Percentiles rank a stretch among this genome's conserved stretches.
Conservation (phyloP, 2,888 invertebrate species). For the Chloroclystis v-ata region DNA sequence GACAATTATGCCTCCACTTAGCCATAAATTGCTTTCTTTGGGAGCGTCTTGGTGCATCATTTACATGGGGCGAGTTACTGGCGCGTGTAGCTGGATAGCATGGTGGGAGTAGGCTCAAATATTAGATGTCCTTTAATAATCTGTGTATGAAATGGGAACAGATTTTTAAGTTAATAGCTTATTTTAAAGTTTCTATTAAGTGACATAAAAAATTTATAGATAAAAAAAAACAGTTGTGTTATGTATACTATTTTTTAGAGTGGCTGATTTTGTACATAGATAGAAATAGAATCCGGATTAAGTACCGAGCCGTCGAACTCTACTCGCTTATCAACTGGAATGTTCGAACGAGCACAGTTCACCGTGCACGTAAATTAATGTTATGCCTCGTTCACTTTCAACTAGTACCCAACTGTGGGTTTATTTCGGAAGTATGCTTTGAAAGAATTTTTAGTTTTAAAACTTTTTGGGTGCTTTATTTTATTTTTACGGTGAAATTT, state of each 20-base stretch:
- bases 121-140: background rate
- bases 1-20: conserved; percentile 56
- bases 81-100: conserved; percentile 16
- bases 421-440: background rate
- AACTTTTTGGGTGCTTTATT: background rate
- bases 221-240: no score
- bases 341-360: conserved; percentile 44
- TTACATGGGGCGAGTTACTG: conserved; percentile 33
- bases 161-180: no score
- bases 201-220: no score
- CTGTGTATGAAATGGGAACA: background rate
- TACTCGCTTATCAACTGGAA: conserved; percentile 22
- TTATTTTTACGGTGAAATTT: background rate
- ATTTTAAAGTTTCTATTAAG: no score
- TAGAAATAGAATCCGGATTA: background rate
- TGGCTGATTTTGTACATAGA: no score
- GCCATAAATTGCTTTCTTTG: conserved; percentile 59
- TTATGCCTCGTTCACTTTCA: conserved; percentile 48
- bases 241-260: no score
- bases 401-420: conserved; percentile 22
- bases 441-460: background rate
- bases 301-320: background rate
- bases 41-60: conserved; percentile 42
- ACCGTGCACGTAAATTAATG: conserved; percentile 63
- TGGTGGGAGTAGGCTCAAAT: no score